These are phyloP conservation scores for Eupithecia inturbata DNA, from an alignment of 2,888 invertebrate species.

Conservation along the genomic window DNA sequence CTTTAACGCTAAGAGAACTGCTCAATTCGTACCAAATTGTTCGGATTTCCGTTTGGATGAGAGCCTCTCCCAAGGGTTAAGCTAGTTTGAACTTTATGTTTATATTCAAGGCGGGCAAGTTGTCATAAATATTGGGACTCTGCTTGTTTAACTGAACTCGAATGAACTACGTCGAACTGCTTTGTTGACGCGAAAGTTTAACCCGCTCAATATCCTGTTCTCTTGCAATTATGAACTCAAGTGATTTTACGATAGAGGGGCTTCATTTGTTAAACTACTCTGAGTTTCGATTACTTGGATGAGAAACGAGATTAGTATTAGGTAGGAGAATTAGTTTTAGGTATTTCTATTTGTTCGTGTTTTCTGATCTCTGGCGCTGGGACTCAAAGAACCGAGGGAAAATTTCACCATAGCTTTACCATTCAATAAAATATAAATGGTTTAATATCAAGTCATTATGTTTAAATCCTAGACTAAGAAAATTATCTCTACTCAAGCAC, in stretches of 20 bases:
- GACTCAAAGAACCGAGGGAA: not conserved
- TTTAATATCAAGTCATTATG: not conserved
- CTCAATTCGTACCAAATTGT: slow-evolving; percentile 69
- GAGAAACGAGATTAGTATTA: slow-evolving; percentile 24
- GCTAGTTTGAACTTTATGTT: slow-evolving; percentile 76
- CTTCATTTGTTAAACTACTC: slow-evolving; percentile 38
- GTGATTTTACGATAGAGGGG: slow-evolving; percentile 57
- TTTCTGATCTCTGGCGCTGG: not conserved
- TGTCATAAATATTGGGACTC: slow-evolving; percentile 76
- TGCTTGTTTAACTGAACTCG: slow-evolving; percentile 65
- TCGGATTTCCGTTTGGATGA: slow-evolving; percentile 67
- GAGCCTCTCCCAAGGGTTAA: slow-evolving; percentile 69
- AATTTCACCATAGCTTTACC: not conserved
- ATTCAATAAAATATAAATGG: not conserved
- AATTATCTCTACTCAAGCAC: not conserved
- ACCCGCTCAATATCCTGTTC: slow-evolving; percentile 68
- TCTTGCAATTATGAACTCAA: slow-evolving; percentile 59
- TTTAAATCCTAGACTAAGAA: not conserved
- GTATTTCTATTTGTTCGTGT: not conserved
- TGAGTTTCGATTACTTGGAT: slow-evolving; percentile 30
- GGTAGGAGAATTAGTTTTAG: not conserved
- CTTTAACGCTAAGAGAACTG: slow-evolving; percentile 54
- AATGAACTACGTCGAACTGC: slow-evolving; percentile 73
- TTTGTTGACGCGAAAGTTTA: slow-evolving; percentile 72
- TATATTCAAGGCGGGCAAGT: slow-evolving; percentile 68